Conservation (phyloP, 2,888 invertebrate species). For the Myopa testacea region DNA sequence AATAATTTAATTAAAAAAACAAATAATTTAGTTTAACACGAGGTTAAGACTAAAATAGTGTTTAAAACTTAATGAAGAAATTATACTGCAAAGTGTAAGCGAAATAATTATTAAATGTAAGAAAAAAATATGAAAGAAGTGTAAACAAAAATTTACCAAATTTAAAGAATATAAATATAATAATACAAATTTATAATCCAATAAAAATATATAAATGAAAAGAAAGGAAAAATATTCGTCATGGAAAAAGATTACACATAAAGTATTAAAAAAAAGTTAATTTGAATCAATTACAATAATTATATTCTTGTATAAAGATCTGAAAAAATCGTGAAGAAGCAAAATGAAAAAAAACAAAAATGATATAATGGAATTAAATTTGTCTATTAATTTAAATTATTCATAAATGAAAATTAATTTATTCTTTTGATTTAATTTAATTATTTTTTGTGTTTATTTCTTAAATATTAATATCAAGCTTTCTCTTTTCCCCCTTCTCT, state of each 20-base stretch:
- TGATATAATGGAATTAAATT: constrained; percentile 8
- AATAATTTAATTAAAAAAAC: constrained; percentile 23
- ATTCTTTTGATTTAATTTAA: constrained; percentile 13
- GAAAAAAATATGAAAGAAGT: too few species aligned
- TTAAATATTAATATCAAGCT: too few species aligned
- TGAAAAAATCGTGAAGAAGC: not conserved
- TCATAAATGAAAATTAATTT: constrained; percentile 13
- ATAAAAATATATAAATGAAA: too few species aligned
- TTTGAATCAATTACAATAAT: not conserved
- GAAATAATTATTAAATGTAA: too few species aligned
- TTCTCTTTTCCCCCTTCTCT: too few species aligned
- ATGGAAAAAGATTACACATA: not conserved
- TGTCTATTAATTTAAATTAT: not conserved
- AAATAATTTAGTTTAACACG: constrained; percentile 28
- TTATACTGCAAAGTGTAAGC: too few species aligned
- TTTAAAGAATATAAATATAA: too few species aligned
- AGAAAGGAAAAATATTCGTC: too few species aligned
- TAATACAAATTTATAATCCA: too few species aligned
- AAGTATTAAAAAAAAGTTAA: not conserved
- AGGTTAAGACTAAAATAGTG: constrained; percentile 41
- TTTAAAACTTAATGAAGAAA: too few species aligned
- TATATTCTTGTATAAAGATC: not conserved
- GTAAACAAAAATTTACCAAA: too few species aligned
- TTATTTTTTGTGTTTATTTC: too few species aligned
- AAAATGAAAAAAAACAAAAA: not conserved